Conservation (phyloP, 2,113 vertebrate species). For the Lipophrys pholis region DNA sequence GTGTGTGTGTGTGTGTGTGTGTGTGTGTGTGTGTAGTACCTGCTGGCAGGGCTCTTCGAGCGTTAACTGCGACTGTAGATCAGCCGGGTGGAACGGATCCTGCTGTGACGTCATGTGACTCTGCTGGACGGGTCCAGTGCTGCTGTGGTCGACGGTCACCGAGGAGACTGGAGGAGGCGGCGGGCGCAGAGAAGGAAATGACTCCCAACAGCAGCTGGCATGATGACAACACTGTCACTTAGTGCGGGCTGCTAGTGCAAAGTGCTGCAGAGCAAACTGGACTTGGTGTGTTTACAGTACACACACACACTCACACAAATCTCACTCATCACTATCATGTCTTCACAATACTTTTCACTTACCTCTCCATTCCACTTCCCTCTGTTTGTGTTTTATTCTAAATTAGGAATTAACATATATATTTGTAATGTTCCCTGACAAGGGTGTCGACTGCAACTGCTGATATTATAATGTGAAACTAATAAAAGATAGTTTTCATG, state of each 20-base stretch:
- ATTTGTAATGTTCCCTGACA: too few species aligned
- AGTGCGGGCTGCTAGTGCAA: background rate
- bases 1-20: constrained; percentile 1
- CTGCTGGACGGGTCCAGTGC: constrained; percentile 83
- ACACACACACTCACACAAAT: too few species aligned
- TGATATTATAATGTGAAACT: too few species aligned
- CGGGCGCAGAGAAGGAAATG: constrained; percentile 12
- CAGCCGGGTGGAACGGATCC: constrained; percentile 90
- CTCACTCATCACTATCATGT: too few species aligned
- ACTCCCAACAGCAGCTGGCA: constrained; percentile 45
- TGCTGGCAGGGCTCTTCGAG: constrained; percentile 89
- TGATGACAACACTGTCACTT: background rate
- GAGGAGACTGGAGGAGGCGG: constrained; percentile 75
- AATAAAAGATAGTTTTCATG: too few species aligned
- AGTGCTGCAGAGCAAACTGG: background rate
- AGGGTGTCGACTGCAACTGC: too few species aligned
- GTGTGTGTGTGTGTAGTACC: constrained; percentile 71
- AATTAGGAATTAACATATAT: too few species aligned
- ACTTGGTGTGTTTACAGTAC: too few species aligned
- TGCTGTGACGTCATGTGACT: constrained; percentile 95
- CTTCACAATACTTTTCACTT: too few species aligned
- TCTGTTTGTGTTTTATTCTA: too few species aligned
- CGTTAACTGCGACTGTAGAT: constrained; percentile 91
- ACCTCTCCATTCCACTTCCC: too few species aligned
- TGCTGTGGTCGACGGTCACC: constrained; percentile 74